A percentile compares a stretch with the other conserved stretches of the same genome.
Evolutionary conservation across 2,888 invertebrate species (phyloP).

Genomic region (Unio pictorum): DNA sequence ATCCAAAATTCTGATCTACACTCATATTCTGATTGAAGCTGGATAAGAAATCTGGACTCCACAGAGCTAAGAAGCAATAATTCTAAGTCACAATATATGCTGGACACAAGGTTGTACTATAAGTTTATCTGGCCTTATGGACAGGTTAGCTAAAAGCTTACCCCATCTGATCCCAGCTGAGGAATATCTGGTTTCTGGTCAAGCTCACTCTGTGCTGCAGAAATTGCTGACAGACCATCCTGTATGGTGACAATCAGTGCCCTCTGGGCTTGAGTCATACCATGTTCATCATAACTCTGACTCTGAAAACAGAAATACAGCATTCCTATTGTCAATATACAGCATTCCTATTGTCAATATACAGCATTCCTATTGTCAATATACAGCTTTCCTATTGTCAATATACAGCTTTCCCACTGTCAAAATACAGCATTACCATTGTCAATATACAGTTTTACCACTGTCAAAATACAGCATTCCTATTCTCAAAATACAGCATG

Average conservation of each 20-base stretch:
- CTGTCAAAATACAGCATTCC: not conserved
- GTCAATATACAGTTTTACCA: not conserved
- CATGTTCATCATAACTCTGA: slow-evolving; percentile 88
- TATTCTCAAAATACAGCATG: no score
- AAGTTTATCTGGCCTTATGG: no score
- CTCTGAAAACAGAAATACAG: slow-evolving; percentile 72
- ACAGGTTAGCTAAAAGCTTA: slow-evolving; percentile 39
- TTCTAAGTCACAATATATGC: no score
- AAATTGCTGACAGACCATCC: slow-evolving; percentile 89
- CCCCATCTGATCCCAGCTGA: slow-evolving; percentile 67
- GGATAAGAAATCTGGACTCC: no score
- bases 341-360: not conserved
- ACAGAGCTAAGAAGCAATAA: no score
- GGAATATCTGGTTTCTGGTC: slow-evolving; percentile 78
- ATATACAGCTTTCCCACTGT: not conserved
- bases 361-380: not conserved
- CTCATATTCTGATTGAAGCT: no score
- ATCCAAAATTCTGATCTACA: no score
- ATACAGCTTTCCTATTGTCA: not conserved
- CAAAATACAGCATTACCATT: not conserved
- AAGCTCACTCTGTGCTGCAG: slow-evolving; percentile 87
- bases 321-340: not conserved
- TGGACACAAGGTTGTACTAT: no score
- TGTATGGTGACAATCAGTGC: slow-evolving; percentile 93
- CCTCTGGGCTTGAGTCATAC: slow-evolving; percentile 91